Evolutionary conservation across 2,888 invertebrate species (phyloP).

Genomic region (Stenchaetothrips biformis): DNA sequence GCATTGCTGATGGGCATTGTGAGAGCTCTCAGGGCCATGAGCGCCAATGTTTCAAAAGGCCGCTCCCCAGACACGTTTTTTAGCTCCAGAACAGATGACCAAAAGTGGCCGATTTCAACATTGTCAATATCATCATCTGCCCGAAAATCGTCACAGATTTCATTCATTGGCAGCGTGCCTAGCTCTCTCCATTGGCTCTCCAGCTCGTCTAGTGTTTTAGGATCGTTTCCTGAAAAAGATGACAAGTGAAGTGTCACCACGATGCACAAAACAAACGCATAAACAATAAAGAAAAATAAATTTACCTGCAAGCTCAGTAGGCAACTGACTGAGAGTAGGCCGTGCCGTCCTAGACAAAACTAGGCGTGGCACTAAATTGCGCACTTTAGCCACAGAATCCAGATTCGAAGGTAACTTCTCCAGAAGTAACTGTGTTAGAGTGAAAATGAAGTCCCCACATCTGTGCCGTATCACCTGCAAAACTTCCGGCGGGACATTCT

Average conservation of each 20-base stretch:
- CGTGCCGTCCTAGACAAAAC: not conserved
- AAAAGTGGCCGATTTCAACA: not conserved
- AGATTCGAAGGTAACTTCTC: not conserved
- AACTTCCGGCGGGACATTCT: not conserved
- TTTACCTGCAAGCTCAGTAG: not conserved
- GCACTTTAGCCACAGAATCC: not conserved
- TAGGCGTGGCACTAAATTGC: not conserved
- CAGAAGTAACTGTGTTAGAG: not conserved
- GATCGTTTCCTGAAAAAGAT: not conserved
- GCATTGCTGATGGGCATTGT: constrained; percentile 34
- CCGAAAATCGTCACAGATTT: not conserved
- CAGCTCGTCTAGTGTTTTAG: not conserved
- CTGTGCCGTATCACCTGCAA: not conserved
- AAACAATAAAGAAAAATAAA: not conserved
- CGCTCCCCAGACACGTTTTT: not conserved
- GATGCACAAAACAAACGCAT: not conserved
- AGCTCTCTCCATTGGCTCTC: not conserved
- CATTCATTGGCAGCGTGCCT: not conserved
- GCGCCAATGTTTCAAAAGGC: not conserved
- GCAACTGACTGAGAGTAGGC: not conserved
- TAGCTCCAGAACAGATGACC: not conserved
- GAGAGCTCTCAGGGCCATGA: constrained; percentile 28
- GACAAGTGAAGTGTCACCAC: not conserved
- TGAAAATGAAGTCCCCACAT: not conserved
- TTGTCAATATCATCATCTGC: not conserved